Percentiles rank a stretch among this genome's conserved stretches.
Conservation (phyloP, 2,113 vertebrate species). For the Otocyon megalotis region DNA sequence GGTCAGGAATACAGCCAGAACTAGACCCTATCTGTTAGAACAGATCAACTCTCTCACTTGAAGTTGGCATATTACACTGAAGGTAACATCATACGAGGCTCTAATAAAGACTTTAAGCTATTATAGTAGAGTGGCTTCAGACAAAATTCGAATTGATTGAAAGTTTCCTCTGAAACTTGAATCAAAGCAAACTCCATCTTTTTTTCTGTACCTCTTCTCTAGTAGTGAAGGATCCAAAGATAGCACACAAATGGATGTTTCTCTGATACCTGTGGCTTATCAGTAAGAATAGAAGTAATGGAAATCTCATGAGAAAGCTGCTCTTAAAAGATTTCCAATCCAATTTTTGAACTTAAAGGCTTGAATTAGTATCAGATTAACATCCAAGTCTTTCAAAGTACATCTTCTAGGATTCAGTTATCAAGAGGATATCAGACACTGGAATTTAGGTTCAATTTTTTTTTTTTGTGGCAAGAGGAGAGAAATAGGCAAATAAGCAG, state of each 20-base stretch:
- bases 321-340: conserved; percentile 82
- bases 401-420: conserved; percentile 49
- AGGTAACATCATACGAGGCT: conserved; percentile 69
- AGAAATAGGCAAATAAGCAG: neutral
- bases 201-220: conserved; percentile 69
- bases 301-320: conserved; percentile 79
- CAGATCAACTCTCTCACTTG: conserved; percentile 55
- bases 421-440: conserved; percentile 44
- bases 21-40: conserved; percentile 35
- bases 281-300: conserved; percentile 82
- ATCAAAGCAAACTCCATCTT: conserved; percentile 77
- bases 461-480: conserved; percentile 39
- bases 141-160: conserved; percentile 82
- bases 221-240: conserved; percentile 80
- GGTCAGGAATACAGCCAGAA: conserved; percentile 37
- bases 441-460: conserved; percentile 51
- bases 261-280: conserved; percentile 84
- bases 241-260: conserved; percentile 80
- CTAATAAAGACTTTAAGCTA: conserved; percentile 79
- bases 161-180: conserved; percentile 76
- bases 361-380: conserved; percentile 83
- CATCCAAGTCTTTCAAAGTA: conserved; percentile 76
- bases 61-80: conserved; percentile 75
- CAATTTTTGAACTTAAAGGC: conserved; percentile 78
- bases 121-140: conserved; percentile 77